Evolutionary conservation across 2,797 vertebrate species (phyloP).

Genomic region (Phataginus tricuspis): DNA sequence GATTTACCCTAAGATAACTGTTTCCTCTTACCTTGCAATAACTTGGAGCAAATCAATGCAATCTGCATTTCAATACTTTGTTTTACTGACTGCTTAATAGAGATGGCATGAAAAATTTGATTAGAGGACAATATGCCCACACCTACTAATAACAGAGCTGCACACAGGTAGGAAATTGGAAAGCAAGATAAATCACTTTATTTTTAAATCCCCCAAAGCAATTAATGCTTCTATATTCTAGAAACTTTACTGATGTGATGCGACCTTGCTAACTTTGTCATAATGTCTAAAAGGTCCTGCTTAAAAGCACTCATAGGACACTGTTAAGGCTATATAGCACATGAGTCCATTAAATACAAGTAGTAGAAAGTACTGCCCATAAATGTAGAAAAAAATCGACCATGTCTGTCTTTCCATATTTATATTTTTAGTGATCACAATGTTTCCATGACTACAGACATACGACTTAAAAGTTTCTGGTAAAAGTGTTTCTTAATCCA

Average conservation of each 20-base stretch:
- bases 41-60: conserved; percentile 73
- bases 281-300: not conserved
- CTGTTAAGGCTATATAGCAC: not conserved
- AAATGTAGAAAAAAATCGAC: not conserved
- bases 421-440: not conserved
- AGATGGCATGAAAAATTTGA: conserved; percentile 61
- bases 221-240: conserved; percentile 60
- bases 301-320: not conserved
- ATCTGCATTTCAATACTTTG: conserved; percentile 79
- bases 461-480: not conserved
- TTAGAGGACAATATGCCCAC: conserved; percentile 69
- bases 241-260: conserved; percentile 8
- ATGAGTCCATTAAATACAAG: not conserved
- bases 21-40: conserved; percentile 76
- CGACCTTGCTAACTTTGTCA: conserved; percentile 64
- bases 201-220: conserved; percentile 70
- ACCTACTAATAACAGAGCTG: conserved; percentile 67
- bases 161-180: conserved; percentile 51
- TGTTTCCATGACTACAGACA: not conserved
- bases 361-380: not conserved
- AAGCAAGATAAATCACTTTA: conserved; percentile 73
- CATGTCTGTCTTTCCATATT: not conserved
- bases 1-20: conserved; percentile 66
- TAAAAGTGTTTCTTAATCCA: not conserved
- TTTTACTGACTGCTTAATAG: conserved; percentile 78